These are phyloP conservation scores for Neoarius graeffei DNA, from an alignment of 2,113 vertebrate species.

Conservation along the genomic window DNA sequence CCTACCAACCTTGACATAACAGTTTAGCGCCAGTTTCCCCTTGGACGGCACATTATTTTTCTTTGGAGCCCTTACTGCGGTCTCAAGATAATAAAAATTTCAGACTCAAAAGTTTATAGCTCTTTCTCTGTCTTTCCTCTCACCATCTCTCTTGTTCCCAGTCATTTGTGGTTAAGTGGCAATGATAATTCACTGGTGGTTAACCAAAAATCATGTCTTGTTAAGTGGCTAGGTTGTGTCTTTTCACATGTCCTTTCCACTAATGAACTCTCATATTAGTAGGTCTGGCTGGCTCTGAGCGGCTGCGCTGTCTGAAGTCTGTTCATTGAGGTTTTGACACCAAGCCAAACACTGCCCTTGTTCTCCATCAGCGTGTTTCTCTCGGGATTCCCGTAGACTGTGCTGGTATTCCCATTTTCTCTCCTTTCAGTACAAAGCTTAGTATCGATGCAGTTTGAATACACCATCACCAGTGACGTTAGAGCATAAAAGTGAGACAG, in stretches of 20 bases:
- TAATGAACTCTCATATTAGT: slow-evolving; percentile 22
- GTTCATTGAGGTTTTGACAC: slow-evolving; percentile 57
- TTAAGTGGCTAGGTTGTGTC: slow-evolving; percentile 25
- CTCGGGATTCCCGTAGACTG: slow-evolving; percentile 29
- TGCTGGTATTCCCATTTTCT: slow-evolving; percentile 74
- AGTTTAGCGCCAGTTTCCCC: neutral
- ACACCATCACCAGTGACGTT: slow-evolving; percentile 55
- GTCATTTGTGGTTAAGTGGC: slow-evolving; percentile 31
- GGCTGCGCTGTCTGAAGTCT: slow-evolving; percentile 31
- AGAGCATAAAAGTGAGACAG: slow-evolving; percentile 48
- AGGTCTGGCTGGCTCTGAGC: slow-evolving; percentile 11
- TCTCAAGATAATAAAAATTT: slow-evolving; percentile 28
- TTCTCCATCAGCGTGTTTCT: slow-evolving; percentile 35
- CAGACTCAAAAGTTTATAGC: neutral
- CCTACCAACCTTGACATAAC: neutral
- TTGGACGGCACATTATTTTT: neutral
- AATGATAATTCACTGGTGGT: slow-evolving; percentile 45
- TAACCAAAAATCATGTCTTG: slow-evolving; percentile 50
- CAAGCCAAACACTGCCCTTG: slow-evolving; percentile 66
- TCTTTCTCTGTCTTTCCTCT: slow-evolving; percentile 22
- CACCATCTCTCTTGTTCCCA: slow-evolving; percentile 7
- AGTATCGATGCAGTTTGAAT: slow-evolving; percentile 63
- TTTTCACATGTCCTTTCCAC: slow-evolving; percentile 9
- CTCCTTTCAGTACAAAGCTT: slow-evolving; percentile 55
- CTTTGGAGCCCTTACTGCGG: neutral